Evolutionary conservation across 2,797 vertebrate species (phyloP), one percentile per base, ranked within the genome.

Genomic region (Orientallactaga sibirica): DNA sequence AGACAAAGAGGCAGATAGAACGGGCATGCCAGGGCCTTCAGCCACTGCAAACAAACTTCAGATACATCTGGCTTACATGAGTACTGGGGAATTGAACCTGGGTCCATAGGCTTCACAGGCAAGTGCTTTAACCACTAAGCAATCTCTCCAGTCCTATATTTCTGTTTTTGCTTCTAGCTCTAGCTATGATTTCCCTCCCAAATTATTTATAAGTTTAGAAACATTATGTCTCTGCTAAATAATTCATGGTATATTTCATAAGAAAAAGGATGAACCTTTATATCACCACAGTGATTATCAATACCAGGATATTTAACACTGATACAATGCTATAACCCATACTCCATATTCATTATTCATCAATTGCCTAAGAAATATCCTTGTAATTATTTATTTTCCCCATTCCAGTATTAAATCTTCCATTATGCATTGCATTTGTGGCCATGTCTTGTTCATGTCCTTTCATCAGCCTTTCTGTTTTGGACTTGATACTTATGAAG

Each of bases 271-370:
- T 77, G 62, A 71, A 33, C 20, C 52, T 68, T 89, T 89, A 41
- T 3, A 43, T 71, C 71, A 83, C 22, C 20, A 43, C 1, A n/a
- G 25, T 78, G 33, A 33, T 73, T 27, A 83, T 93, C 77, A 82
- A 93, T 90, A 67, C 15, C 33, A 82, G 58, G 19, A 93, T 86
- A 92, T 74, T 61, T 89, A 86, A 74, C 52, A 86, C 18, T 43
- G 8, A 55, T 79, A 16, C 5, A 58, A 87, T 84, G 25, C 33
- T 68, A 67, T 43, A 52, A 75, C 37, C 18, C n/a, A 81, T 33
- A 58, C 48, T 90, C 29, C 67, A 66, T 71, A 66, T 70, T 66
- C 29, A 66, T 64, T 79, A 68, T 86, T 88, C 52, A 48, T 62
- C 80, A 55, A 24, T 58, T 66, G 55, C 27, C 48, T 82, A 55